Evolutionary conservation across 2,797 vertebrate species (phyloP), one percentile per base, ranked within the genome.

Genomic region (Chromis chromis): DNA sequence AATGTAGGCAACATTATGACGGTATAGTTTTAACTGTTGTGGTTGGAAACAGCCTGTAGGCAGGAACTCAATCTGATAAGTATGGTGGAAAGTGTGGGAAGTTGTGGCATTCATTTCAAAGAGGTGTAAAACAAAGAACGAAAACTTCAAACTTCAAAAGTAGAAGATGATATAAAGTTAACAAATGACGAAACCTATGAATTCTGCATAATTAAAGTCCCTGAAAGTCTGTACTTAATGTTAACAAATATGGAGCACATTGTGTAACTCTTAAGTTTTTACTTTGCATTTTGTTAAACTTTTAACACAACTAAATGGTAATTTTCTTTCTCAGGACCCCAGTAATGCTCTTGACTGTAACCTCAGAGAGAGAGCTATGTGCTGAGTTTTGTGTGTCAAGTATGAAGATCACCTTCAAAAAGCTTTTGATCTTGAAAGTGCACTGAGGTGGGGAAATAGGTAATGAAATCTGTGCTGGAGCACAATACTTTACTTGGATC

Each of bases 391-490:
- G 57, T 66, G 79, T 89, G 59, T 74, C 86, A 83, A 72, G 81
- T 82, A 81, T 83, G 76, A 83, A 76, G 61, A 67, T 44, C 48
- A 74, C 60, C 85, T 81, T 88, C 83, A 86, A 87, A 88, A 78
- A 78, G 70, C 82, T 68, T 90, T 88, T 89, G 84, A 90, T 91
- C 89, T 88, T 76, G 54, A 84, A 76, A 80, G 65, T 76, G 56
- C 58, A 77, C 55, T 48, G 49, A 68, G 22, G 61, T 81, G 69
- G 60, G 63, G 56, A 73, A 62, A 59, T 17, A 33, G 63, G 72
- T 86, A 86, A 90, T 85, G 46, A 85, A 74, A 84, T 77, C 69
- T 74, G 59, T 53, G 69, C 65, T 56, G 31, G 22, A 62, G 73
- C 69, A 74, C 85, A 89, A 79, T 82, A 53, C 56, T 46, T 6